phyloP scores from a whole-genome alignment of 2,888 invertebrate species.

The Himalopsyche kuldschensis region DNA sequence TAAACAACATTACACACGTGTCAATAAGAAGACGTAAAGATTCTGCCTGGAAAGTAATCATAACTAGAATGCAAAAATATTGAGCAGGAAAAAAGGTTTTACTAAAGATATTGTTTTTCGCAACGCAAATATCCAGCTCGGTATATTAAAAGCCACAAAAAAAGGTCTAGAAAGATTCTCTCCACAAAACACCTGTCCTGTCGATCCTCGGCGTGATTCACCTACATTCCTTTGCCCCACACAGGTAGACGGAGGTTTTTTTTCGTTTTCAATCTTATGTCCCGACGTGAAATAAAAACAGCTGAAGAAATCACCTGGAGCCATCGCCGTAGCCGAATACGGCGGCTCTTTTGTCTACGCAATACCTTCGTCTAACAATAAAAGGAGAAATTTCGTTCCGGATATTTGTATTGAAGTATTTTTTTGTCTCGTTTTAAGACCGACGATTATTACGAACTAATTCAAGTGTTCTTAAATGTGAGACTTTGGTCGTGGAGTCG shows the following conservation, averaged over 20 bases:
- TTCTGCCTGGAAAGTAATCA: no score
- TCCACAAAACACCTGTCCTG: not conserved
- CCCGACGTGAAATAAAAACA: not conserved
- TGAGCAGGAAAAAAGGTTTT: no score
- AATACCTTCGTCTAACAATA: not conserved
- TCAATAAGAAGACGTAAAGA: no score
- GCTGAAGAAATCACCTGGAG: not conserved
- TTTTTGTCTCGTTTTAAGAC: no score
- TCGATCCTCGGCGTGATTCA: not conserved
- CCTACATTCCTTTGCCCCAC: not conserved
- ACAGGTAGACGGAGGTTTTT: not conserved
- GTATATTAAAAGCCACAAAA: not conserved
- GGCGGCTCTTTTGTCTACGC: not conserved
- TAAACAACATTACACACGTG: no score
- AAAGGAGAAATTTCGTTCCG: no score
- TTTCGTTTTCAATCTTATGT: not conserved
- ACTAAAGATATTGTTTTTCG: no score
- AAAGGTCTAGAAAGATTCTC: not conserved
- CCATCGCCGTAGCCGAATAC: not conserved
- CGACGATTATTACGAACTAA: no score
- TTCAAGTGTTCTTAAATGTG: no score
- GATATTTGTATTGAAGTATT: no score
- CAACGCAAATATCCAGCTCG: not conserved
- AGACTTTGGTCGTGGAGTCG: no score
- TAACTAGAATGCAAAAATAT: no score